Base-by-base conservation (phyloP, 2,888 invertebrate species). In the Pachydiplax longipennis region DNA sequence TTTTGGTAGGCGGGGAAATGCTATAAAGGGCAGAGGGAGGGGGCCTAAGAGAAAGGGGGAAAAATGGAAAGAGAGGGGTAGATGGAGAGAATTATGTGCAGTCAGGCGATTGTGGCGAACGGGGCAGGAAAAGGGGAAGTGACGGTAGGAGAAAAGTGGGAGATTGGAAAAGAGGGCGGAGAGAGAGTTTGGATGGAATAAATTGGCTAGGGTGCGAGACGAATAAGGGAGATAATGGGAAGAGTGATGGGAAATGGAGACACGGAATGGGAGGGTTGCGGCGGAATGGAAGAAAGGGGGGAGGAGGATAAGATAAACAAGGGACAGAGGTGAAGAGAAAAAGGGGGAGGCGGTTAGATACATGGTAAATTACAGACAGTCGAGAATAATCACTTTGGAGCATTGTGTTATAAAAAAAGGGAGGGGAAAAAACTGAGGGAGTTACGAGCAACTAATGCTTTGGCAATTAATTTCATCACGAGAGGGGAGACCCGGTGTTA, bases 231-330 rank as follows among this genome's bases (percentile, higher is more conserved):
- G 87, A 87, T 87, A 87, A 87, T 87, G 87, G 87, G 37, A 87
- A 87, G 87, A 87, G 87, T 87, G 87, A 87, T 87, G 87, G 61
- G 87, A 87, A 87, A 87, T 87, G 87, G 87, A 87, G 87, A 87
- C 87, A 65, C 37, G 87, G 61, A 73, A 73, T 73, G 87, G 37
- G 58, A 10, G 58, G 83, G 87, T 61, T 58, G 25, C 53, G 25
- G 81, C 25, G 37, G 37, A 22, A 8, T 15, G 40, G 25, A 31
- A n/a, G 83, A 10, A 61, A 35, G 31, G 22, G 83, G 83, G 25
- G 37, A 35, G 83, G 35, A 35, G 87, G 61, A 37, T 61, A 87
- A 87, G 87, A 87, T 87, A 87, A 87, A 87, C 87, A 87, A 25
- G 61, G 87, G 65, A 73, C 25, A 8, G 73, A 37, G 5, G 37